These are phyloP conservation scores for Ditula angustiorana DNA, from an alignment of 2,888 invertebrate species.

Conservation along the genomic window DNA sequence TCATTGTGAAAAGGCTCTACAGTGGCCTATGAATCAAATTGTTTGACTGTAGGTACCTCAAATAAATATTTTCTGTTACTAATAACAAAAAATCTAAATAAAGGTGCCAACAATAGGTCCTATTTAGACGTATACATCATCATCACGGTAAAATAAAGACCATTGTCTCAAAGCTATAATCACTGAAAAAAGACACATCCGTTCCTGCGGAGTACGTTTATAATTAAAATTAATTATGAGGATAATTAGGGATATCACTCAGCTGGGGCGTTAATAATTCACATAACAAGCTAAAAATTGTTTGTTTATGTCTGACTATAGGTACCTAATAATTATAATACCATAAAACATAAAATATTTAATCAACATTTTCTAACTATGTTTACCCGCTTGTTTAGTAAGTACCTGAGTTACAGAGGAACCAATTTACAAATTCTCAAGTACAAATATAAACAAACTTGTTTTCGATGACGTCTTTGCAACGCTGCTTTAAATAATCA, in stretches of 20 bases:
- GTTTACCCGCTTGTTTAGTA: no score
- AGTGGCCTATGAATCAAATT: no score
- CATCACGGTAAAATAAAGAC: not conserved
- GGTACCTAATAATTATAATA: not conserved
- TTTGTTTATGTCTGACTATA: not conserved
- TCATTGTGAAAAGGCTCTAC: no score
- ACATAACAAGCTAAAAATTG: not conserved
- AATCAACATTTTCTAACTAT: no score
- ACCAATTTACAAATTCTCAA: no score
- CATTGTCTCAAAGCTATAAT: constrained; percentile 21
- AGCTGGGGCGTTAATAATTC: not conserved
- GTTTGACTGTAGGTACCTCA: no score
- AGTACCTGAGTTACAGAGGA: no score
- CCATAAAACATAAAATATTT: not conserved
- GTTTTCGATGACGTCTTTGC: constrained; percentile 12
- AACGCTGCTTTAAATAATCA: constrained; percentile 11
- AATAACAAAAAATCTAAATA: no score
- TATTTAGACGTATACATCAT: not conserved
- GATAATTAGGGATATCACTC: constrained; percentile 20
- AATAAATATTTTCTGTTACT: not conserved
- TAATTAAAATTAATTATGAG: constrained; percentile 20
- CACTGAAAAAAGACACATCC: constrained; percentile 13
- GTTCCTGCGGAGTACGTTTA: not conserved
- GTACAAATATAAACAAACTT: not conserved
- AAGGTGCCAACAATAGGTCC: not conserved